Base-by-base conservation (phyloP, 37 sponge, comb jelly and placozoan species). In the Aplysina aerophoba region DNA sequence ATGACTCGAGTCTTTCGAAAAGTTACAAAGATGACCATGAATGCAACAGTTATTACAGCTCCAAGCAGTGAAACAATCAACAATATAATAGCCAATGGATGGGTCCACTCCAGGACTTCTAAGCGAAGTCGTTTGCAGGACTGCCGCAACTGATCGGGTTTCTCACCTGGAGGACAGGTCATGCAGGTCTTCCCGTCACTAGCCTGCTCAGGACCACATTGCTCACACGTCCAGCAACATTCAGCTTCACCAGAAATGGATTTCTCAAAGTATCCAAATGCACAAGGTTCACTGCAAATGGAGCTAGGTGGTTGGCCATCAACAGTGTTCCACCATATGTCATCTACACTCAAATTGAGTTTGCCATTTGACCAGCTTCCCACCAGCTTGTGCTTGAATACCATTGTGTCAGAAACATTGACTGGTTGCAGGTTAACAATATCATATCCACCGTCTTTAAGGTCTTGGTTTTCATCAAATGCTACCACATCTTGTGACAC, bases 381-480 rank as follows among this genome's bases (percentile, higher is more conserved):
- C 8, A 88, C 81, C 35, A n/a, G 20, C 15, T 55, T 44, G 59
- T 44, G 86, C 20, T 21, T 24, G 4, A 25, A 55, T 24, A n/a
- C n/a, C n/a, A n/a, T n/a, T n/a, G n/a, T n/a, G n/a, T 71, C 71
- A 44, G 8, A 31, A 17, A 31, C 54, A 44, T 3, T 44, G 50
- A 8, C 8, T 44, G 50, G 50, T 44, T 44, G 50, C 50, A 91
- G 72, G 55, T 91, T 91, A 20, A 41, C 68, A 13, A 91, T 65
- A 13, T 22, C 28, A 75, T 79, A 91, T 0, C 40, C 56, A 17
- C 85, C 84, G 0, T 34, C 33, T 27, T 41, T 6, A 44, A 44
- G 68, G 64, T 88, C 88, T 57, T 87, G 91, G 64, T 59, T 87
- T 0, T 14, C 65, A 60, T 93, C 94, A 91, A 93, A 93, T 15